phyloP scores from a whole-genome alignment of 2,888 invertebrate species.

The Drosophila percnosoma region DNA sequence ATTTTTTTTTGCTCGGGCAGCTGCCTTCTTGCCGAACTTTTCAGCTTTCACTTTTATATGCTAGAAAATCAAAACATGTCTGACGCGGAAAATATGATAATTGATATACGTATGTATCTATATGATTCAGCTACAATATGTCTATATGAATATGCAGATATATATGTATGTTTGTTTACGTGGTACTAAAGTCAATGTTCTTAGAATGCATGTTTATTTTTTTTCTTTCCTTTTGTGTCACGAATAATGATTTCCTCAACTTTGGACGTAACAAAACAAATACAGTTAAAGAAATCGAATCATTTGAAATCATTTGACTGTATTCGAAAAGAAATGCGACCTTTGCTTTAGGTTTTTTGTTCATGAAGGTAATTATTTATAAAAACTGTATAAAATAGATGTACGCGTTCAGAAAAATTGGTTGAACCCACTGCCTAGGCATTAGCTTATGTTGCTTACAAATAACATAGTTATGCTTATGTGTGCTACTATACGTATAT shows the following conservation, averaged over 20 bases:
- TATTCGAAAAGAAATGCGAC: constrained; percentile 4
- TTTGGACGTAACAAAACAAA: constrained; percentile 7
- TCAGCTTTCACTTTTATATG: constrained; percentile 31
- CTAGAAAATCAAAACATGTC: constrained; percentile 56
- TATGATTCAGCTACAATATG: constrained; percentile 66
- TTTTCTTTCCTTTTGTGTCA: constrained; percentile 9
- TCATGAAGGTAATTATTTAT: constrained; percentile 30
- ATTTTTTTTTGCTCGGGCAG: constrained; percentile 23
- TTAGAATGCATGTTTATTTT: constrained; percentile 23
- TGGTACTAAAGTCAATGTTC: constrained; percentile 36
- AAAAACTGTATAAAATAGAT: constrained; percentile 54
- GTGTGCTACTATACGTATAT: constrained; percentile 31
- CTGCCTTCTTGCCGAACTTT: constrained; percentile 17
- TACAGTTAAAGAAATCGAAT: constrained; percentile 13
- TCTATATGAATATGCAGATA: constrained; percentile 48
- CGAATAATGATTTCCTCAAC: constrained; percentile 32
- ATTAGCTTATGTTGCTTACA: constrained; percentile 51
- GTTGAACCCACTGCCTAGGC: constrained; percentile 59
- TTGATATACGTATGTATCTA: constrained; percentile 43
- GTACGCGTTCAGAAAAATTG: constrained; percentile 48
- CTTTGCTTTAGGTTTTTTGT: constrained; percentile 15
- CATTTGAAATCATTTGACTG: background rate
- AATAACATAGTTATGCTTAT: constrained; percentile 44
- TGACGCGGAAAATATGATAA: constrained; percentile 46
- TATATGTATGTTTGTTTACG: constrained; percentile 25